A percentile compares a stretch with the other conserved stretches of the same genome.
Conservation (phyloP, 2,113 vertebrate species). For the Tragelaphus scriptus region DNA sequence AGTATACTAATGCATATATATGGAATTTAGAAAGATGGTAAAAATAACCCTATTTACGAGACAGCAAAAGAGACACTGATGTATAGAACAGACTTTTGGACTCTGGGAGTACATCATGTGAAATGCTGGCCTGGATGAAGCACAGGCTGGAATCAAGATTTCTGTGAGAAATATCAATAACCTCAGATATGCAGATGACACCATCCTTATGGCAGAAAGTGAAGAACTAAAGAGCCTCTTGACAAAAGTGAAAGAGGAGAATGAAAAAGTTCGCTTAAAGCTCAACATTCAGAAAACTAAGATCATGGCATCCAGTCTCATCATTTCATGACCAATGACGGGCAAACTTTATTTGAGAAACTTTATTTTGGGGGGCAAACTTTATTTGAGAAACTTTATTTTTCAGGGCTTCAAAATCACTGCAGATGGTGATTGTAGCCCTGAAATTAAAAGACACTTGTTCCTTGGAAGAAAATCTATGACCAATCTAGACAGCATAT, state of each 20-base stretch:
- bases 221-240: not conserved
- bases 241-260: not conserved
- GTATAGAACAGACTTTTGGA: no score
- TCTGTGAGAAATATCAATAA: not conserved
- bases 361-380: fast-evolving
- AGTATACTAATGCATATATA: no score
- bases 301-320: not conserved
- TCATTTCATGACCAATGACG: not conserved
- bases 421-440: not conserved
- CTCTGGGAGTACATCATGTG: not conserved
- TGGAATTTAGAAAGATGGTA: no score
- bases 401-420: fast-evolving
- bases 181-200: not conserved
- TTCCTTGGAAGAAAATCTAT: not conserved
- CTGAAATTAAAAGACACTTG: not conserved
- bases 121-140: not conserved
- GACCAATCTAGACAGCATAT: not conserved
- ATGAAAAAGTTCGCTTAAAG: not conserved
- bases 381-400: not conserved
- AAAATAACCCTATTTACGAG: no score
- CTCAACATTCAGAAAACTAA: not conserved
- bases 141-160: not conserved
- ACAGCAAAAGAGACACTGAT: no score
- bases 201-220: not conserved
- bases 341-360: not conserved